Percentiles rank a stretch among this genome's conserved stretches.
Evolutionary conservation across 2,113 vertebrate species (phyloP).

Genomic region (Camelus dromedarius): DNA sequence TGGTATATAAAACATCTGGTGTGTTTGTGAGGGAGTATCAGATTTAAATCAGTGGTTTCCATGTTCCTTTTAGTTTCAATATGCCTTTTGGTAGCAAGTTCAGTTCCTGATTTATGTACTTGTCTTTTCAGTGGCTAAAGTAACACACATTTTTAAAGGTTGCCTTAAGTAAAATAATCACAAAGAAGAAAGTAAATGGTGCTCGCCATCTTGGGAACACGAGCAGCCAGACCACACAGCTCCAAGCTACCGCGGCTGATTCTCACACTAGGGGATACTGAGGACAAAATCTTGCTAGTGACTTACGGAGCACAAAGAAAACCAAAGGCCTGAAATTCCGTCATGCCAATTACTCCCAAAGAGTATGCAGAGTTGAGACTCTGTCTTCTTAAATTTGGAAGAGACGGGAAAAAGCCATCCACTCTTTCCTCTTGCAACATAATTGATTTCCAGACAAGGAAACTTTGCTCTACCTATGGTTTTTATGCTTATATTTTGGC

Average conservation of each 20-base stretch:
- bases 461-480: conserved; percentile 23
- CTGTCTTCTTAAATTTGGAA: conserved; percentile 58
- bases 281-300: conserved; percentile 23
- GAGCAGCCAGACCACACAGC: not conserved
- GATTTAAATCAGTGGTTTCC: conserved; percentile 56
- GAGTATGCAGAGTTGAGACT: not conserved
- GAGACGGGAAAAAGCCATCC: not conserved
- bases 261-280: not conserved
- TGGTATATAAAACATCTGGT: conserved; percentile 79
- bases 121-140: conserved; percentile 27
- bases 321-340: conserved; percentile 36
- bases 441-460: conserved; percentile 44
- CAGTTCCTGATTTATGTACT: conserved; percentile 35
- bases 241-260: not conserved
- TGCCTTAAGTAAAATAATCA: conserved; percentile 51
- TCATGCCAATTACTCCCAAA: not conserved
- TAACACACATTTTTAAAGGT: conserved; percentile 36
- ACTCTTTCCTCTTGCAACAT: conserved; percentile 16
- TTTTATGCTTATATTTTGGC: conserved; percentile 63
- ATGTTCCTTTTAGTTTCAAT: conserved; percentile 58
- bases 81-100: conserved; percentile 57
- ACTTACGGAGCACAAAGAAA: not conserved
- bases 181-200: conserved; percentile 58
- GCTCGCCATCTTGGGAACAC: conserved; percentile 39
- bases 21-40: conserved; percentile 57